Evolutionary conservation across 2,113 vertebrate genomes (phyloP).

Genomic region (Mirounga angustirostris): DNA sequence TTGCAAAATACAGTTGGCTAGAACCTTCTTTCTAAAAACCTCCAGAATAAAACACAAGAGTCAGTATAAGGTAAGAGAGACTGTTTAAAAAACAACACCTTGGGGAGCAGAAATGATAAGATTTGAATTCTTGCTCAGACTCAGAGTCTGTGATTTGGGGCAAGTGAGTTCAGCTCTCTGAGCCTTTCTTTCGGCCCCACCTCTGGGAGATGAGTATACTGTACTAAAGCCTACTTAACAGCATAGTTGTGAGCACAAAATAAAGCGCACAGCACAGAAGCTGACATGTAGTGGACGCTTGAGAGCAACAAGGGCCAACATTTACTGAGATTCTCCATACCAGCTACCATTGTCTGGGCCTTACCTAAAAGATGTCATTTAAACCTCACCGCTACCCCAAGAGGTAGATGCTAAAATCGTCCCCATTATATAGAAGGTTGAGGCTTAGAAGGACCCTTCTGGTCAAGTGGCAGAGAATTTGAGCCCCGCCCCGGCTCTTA

Average conservation of each 20-base stretch:
- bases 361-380: not conserved
- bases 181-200: not conserved
- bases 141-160: not conserved
- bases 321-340: not conserved
- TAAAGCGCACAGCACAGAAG: not conserved
- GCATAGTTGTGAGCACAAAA: not conserved
- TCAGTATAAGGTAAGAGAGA: not conserved
- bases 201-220: not conserved
- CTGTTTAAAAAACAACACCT: not conserved
- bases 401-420: not conserved
- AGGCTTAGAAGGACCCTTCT: not conserved
- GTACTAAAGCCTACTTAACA: not conserved
- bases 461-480: not conserved
- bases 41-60: not conserved
- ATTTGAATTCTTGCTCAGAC: conserved; percentile 4
- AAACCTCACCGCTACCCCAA: not conserved
- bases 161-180: not conserved
- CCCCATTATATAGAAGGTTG: not conserved
- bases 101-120: not conserved
- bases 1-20: conserved; percentile 6
- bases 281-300: not conserved
- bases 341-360: not conserved
- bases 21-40: conserved; percentile 10
- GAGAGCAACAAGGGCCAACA: not conserved
- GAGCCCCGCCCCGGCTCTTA: not conserved